A percentile compares a stretch with the other conserved stretches of the same genome.
These are phyloP conservation scores for Mionectes olivaceus DNA, from an alignment of 2,797 vertebrate species.

Conservation along the genomic window DNA sequence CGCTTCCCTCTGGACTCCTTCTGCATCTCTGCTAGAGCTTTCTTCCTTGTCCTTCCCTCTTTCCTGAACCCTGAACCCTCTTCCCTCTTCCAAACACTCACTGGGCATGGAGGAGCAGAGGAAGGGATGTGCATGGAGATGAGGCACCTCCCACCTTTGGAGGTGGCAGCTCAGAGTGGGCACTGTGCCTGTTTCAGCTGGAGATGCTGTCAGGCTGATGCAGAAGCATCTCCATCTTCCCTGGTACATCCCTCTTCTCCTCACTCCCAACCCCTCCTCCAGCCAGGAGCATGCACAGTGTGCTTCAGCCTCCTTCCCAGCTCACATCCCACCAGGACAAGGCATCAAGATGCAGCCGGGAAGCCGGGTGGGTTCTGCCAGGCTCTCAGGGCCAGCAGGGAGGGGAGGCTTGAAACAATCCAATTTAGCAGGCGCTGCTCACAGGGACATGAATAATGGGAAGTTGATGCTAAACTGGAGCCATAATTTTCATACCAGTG, in stretches of 20 bases:
- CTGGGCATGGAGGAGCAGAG: not conserved
- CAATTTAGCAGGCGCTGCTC: slow-evolving; percentile 61
- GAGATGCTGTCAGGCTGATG: accelerated
- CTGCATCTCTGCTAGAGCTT: not conserved
- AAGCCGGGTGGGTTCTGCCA: not conserved
- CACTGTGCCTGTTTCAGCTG: accelerated
- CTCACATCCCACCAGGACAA: not conserved
- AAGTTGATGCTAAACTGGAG: slow-evolving; percentile 69
- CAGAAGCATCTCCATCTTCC: not conserved
- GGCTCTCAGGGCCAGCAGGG: slow-evolving; percentile 27
- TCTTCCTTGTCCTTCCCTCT: not conserved
- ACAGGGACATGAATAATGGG: slow-evolving; percentile 73
- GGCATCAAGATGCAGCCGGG: not conserved
- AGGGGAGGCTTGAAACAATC: slow-evolving; percentile 63
- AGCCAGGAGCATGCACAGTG: not conserved
- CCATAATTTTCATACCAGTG: slow-evolving; percentile 74
- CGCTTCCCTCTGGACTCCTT: not conserved
- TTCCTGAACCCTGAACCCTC: not conserved
- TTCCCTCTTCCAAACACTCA: not conserved
- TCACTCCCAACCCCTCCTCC: not conserved
- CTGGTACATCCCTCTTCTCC: not conserved
- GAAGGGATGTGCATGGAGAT: accelerated
- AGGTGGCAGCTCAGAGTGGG: accelerated
- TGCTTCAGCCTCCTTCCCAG: not conserved
- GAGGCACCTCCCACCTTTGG: not conserved